Percentiles rank a stretch among this genome's conserved stretches.
Conservation (phyloP, 2,113 vertebrate genomes). For the Heterochromis multidens region DNA sequence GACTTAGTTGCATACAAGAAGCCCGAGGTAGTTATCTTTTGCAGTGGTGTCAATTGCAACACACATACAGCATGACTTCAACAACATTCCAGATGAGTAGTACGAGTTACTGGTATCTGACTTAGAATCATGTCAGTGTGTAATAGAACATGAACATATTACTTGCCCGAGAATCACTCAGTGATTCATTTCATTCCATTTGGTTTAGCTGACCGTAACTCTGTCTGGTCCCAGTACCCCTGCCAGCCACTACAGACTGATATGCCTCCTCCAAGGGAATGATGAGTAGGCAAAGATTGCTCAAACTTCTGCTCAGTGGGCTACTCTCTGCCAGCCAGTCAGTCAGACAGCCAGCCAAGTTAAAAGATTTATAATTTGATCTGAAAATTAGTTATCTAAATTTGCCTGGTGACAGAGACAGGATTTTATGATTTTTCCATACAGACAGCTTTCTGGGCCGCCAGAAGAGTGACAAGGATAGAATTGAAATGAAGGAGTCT, state of each 20-base stretch:
- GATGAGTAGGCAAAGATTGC: conserved; percentile 58
- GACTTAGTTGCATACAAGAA: background rate
- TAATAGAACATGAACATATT: conserved; percentile 53
- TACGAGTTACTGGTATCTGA: conserved; percentile 25
- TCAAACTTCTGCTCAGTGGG: conserved; percentile 51
- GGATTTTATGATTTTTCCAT: conserved; percentile 60
- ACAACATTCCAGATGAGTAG: conserved; percentile 14
- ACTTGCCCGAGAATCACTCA: conserved; percentile 42
- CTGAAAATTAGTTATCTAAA: conserved; percentile 72
- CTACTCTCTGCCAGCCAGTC: conserved; percentile 30
- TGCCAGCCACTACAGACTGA: conserved; percentile 43
- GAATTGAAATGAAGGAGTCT: conserved; percentile 63
- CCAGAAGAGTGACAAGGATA: conserved; percentile 62
- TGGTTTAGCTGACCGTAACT: conserved; percentile 53
- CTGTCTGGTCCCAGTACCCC: conserved; percentile 33
- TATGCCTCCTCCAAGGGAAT: conserved; percentile 36
- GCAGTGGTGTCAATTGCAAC: background rate
- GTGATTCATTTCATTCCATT: conserved; percentile 53
- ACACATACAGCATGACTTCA: background rate
- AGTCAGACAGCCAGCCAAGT: conserved; percentile 43
- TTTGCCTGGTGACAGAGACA: conserved; percentile 57
- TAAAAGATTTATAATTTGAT: conserved; percentile 69
- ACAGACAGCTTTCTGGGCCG: conserved; percentile 44
- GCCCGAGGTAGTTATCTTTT: background rate
- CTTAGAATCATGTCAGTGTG: conserved; percentile 24